Conservation (phyloP, 2,888 invertebrate genomes). For the Rhagophthalmus giganteus region DNA sequence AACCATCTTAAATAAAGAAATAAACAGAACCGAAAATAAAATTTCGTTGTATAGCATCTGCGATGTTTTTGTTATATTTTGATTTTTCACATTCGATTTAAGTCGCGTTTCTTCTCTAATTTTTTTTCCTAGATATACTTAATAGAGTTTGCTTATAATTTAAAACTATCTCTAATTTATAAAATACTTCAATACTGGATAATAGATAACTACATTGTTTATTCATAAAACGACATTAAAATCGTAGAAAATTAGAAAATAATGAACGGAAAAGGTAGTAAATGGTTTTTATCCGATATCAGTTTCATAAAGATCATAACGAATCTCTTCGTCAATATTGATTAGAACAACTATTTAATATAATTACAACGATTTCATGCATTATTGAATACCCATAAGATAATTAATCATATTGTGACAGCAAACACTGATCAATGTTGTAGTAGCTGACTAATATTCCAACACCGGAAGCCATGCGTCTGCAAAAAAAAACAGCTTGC, state of each 20-base stretch:
- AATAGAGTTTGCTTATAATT: too few species aligned
- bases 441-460: constrained; percentile 19
- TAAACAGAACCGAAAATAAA: too few species aligned
- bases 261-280: not conserved
- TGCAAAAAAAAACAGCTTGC: constrained; percentile 21
- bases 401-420: constrained; percentile 16
- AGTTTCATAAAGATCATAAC: too few species aligned
- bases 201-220: too few species aligned
- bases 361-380: constrained; percentile 15
- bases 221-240: constrained; percentile 1
- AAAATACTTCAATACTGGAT: too few species aligned
- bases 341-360: constrained; percentile 5
- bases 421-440: constrained; percentile 17
- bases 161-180: too few species aligned
- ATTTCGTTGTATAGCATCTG: too few species aligned
- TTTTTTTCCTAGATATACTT: too few species aligned
- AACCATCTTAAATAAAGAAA: too few species aligned
- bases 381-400: constrained; percentile 12
- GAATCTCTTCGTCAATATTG: constrained; percentile 1
- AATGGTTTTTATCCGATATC: not conserved
- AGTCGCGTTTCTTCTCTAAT: too few species aligned
- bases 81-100: too few species aligned
- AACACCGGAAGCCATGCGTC: constrained; percentile 23
- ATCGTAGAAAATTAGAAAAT: constrained; percentile 2
- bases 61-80: too few species aligned